Evolutionary conservation across 2,797 vertebrate species (phyloP), one percentile per base, ranked within the genome.

Genomic region (Phrynocephalus forsythii): DNA sequence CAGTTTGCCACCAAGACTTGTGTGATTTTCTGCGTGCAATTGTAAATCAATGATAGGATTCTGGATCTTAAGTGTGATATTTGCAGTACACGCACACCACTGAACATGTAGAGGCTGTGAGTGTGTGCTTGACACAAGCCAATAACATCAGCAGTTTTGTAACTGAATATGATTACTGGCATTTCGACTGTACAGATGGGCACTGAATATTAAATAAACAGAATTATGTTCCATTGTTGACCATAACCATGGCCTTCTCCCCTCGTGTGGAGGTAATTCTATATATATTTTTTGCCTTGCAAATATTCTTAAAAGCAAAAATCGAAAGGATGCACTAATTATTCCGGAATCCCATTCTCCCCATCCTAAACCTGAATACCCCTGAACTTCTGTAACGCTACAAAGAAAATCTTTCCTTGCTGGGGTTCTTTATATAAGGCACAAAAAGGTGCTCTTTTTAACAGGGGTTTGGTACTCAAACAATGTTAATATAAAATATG

Each of bases 361-460:
- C 52, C 52, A 56, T 13, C 52, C 60, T 15, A 5, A 18, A 86
- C 90, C 87, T 86, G 83, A 67, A 85, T 90, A 93, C 87, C 60
- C 60, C 92, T 93, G 92, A 96, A 93, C 96, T 96, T 95, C 95
- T 79, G 11, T 95, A 96, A 95, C 97, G 95, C 96, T 97, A 95
- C 97, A 94, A 95, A 96, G 91, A 95, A 91, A 96, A 94, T 95
- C 94, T 95, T 94, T 93, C 95, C 97, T 96, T 93, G 92, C 86
- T 95, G 92, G 84, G 72, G 93, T 90, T 94, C 97, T 97, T 97
- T 96, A 94, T 97, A 97, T 95, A 94, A 97, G 96, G 97, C 97
- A 97, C 97, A 97, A 96, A 97, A 96, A 96, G 94, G 90, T 95
- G 86, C 94, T 96, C 94, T 96, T 97, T 97, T 96, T 97, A 95